Conservation (phyloP, 2,888 invertebrate genomes). For the Pollenia griseotomentosa region DNA sequence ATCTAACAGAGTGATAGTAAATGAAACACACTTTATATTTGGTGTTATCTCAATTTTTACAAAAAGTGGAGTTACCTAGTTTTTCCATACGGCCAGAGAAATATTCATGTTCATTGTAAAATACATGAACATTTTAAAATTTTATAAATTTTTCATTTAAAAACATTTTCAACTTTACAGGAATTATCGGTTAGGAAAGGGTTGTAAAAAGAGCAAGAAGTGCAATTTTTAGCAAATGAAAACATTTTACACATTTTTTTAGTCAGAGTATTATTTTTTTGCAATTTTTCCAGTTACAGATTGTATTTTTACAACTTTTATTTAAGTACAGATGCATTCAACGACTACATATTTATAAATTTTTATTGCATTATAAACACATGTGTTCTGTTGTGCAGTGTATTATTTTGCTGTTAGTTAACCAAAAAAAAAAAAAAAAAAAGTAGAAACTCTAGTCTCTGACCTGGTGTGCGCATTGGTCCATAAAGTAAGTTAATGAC, state of each 20-base stretch:
- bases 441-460: conserved; percentile 19
- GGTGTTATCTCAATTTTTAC: too few species aligned
- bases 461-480: conserved; percentile 44
- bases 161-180: too few species aligned
- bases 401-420: neutral
- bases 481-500: conserved; percentile 68
- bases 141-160: conserved; percentile 5
- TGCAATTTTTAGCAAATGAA: conserved; percentile 22
- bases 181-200: neutral
- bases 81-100: too few species aligned
- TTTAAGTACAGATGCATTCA: conserved; percentile 17
- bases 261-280: neutral
- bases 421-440: neutral
- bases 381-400: conserved; percentile 21
- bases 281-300: conserved; percentile 8
- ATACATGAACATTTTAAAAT: conserved; percentile 1
- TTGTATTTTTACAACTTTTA: conserved; percentile 24
- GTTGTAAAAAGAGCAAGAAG: neutral
- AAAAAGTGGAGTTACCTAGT: too few species aligned
- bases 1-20: too few species aligned
- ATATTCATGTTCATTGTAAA: too few species aligned
- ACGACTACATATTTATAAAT: conserved; percentile 32
- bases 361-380: conserved; percentile 50
- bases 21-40: too few species aligned
- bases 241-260: conserved; percentile 39